Percentiles rank a stretch among this genome's conserved stretches.
Conservation (phyloP, 2,113 vertebrate species). For the Salvelinus alpinus region DNA sequence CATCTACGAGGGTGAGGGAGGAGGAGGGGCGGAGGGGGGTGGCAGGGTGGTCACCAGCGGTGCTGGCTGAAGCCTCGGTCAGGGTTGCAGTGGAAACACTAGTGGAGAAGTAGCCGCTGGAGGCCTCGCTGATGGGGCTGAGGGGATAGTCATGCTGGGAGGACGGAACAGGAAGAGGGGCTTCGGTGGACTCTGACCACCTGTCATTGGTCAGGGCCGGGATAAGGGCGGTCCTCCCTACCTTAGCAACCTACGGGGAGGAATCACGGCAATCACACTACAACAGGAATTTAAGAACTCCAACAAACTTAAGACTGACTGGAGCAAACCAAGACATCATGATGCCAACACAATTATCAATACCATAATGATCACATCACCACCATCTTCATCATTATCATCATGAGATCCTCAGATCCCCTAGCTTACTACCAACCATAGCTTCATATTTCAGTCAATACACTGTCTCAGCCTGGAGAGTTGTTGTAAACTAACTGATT, state of each 20-base stretch:
- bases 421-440: neutral
- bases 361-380: too few relatives aligned
- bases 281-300: constrained; percentile 32
- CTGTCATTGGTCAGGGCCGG: constrained; percentile 63
- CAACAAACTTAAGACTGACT: neutral
- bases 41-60: constrained; percentile 41
- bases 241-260: constrained; percentile 54
- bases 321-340: neutral
- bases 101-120: constrained; percentile 94
- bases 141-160: constrained; percentile 79
- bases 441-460: neutral
- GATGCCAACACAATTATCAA: too few relatives aligned
- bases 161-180: constrained; percentile 55
- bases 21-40: constrained; percentile 57
- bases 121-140: constrained; percentile 92
- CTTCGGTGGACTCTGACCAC: constrained; percentile 66
- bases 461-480: too few relatives aligned
- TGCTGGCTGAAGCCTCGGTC: constrained; percentile 70
- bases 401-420: too few relatives aligned
- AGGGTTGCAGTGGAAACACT: constrained; percentile 92
- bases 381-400: too few relatives aligned
- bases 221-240: constrained; percentile 41
- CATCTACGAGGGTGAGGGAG: constrained; percentile 43
- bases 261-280: constrained; percentile 27
- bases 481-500: too few relatives aligned